Evolutionary conservation across 2,888 invertebrate species (phyloP), one percentile per base, ranked within the genome.

Genomic region (Acanthococcus lagerstroemiae): DNA sequence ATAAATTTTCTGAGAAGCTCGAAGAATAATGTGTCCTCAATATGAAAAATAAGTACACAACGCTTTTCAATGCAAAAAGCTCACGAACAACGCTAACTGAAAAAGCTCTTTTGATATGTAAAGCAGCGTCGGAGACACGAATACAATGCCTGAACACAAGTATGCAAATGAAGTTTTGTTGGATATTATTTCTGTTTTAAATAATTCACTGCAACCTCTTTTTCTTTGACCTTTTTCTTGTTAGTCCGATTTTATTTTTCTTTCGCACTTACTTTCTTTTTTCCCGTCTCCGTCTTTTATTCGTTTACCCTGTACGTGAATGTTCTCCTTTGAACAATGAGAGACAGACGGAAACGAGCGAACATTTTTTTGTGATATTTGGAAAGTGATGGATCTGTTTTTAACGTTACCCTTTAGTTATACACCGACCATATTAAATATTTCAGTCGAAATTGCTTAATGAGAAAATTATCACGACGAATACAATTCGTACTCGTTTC

Each of bases 151-250:
- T 57, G 37, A 44, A 57, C 37, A 37, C 57, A 44, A 57, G 44
- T 57, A 57, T 57, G 57, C 57, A 27, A 57, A 57, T 44, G 57
- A 57, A 44, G 57, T 44, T 57, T 57, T 57, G 57, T 57, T 57
- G 44, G 44, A 57, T 57, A 44, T 57, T 57, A 57, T 57, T 57
- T 57, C 44, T 57, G 44, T 57, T 57, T 57, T 57, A 56, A 56
- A 56, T 56, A 44, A 57, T 57, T 57, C 57, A 44, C 55, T 27
- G 27, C 56, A 30, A 56, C 26, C 37, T 56, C 56, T 30, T 54
- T 54, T 56, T 56, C 56, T 56, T 56, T 56, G 56, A 56, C 56
- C 56, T 56, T 30, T 19, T 56, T 27, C 37, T 56, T 55, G 55
- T 56, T n/a, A n/a, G n/a, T n/a, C n/a, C n/a, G n/a, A n/a, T n/a